These are phyloP conservation scores for Abrostola tripartita DNA, from an alignment of 2,888 invertebrate genomes.

Conservation along the genomic window DNA sequence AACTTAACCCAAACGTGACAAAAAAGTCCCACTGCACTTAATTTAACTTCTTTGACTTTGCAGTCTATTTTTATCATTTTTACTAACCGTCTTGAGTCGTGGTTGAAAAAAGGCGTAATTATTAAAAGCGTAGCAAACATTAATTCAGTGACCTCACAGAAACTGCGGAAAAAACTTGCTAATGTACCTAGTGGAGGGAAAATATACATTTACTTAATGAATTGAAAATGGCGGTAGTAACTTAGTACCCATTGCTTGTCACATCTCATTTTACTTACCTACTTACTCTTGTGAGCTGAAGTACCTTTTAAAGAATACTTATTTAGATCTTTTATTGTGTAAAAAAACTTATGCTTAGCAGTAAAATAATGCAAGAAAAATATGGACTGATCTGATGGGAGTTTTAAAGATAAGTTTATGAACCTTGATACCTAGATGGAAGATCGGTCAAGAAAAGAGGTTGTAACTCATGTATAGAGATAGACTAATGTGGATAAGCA, in stretches of 20 bases:
- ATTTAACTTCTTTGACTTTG: constrained; percentile 48
- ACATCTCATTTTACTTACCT: constrained; percentile 22
- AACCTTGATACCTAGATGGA: too few species aligned
- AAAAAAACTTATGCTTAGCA: too few species aligned
- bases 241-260: constrained; percentile 8
- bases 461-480: too few species aligned
- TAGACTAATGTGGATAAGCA: too few species aligned
- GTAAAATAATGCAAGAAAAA: too few species aligned
- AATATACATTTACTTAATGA: constrained; percentile 48
- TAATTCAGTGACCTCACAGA: constrained; percentile 57
- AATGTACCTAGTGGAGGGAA: constrained; percentile 24
- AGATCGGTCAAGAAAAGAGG: too few species aligned
- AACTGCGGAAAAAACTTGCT: constrained; percentile 42
- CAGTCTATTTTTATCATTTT: constrained; percentile 39
- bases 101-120: constrained; percentile 49
- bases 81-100: constrained; percentile 21
- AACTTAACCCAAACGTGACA: constrained; percentile 7
- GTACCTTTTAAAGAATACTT: too few species aligned
- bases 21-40: constrained; percentile 29
- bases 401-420: too few species aligned
- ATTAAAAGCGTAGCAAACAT: constrained; percentile 55
- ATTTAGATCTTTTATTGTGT: too few species aligned
- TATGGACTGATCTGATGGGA: too few species aligned
- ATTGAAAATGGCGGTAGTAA: constrained; percentile 34
- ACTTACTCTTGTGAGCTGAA: too few species aligned